Conservation (phyloP, 1,140 invertebrate genomes). For the Olivierus martensii region DNA sequence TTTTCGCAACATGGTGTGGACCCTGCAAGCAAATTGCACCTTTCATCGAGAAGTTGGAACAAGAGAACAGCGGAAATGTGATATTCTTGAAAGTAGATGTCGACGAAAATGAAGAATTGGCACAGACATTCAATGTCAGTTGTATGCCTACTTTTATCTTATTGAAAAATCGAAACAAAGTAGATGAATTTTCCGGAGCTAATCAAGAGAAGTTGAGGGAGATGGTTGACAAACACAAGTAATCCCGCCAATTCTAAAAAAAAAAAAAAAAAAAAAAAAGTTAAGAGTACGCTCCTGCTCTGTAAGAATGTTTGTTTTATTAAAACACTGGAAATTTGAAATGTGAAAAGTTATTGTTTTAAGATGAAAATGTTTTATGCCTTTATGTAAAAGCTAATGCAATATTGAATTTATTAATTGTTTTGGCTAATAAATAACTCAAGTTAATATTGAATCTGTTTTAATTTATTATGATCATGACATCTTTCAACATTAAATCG, state of each 20-base stretch:
- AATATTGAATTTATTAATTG: too few relatives aligned
- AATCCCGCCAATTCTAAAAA: constrained; percentile 18
- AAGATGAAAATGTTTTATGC: too few relatives aligned
- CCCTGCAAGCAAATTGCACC: constrained; percentile 89
- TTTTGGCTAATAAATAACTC: too few relatives aligned
- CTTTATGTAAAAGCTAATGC: too few relatives aligned
- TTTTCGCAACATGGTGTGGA: constrained; percentile 50
- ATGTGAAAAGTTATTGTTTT: too few relatives aligned
- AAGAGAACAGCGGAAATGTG: constrained; percentile 32
- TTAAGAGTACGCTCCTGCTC: too few relatives aligned
- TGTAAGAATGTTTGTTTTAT: too few relatives aligned
- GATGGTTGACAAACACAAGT: constrained; percentile 43
- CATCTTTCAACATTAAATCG: too few relatives aligned
- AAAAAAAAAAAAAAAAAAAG: too few relatives aligned
- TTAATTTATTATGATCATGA: too few relatives aligned
- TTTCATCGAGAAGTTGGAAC: constrained; percentile 31
- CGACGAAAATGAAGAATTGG: constrained; percentile 72
- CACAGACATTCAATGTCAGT: constrained; percentile 58
- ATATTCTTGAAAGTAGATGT: constrained; percentile 60
- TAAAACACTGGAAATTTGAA: too few relatives aligned
- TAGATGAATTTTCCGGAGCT: constrained; percentile 62
- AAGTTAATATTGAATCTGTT: too few relatives aligned
- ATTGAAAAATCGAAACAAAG: constrained; percentile 55
- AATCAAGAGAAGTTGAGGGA: constrained; percentile 55
- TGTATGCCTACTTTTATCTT: constrained; percentile 92